Base-by-base conservation (phyloP, 2,113 vertebrate genomes). In the Eclectus roratus region DNA sequence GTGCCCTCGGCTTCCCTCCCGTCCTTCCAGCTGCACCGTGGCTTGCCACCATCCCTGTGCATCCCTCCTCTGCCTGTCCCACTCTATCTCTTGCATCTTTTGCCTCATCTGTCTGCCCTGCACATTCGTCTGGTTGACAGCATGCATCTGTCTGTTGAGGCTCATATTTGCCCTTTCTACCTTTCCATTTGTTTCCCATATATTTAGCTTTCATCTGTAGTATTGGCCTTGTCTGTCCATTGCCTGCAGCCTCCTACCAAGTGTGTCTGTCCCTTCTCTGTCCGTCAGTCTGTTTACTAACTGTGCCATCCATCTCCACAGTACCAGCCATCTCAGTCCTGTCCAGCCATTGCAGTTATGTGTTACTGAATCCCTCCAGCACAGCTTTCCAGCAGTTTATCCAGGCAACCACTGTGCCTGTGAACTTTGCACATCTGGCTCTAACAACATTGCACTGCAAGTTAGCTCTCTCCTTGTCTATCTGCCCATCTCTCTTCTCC, bases 391-490 rank as follows among this genome's bases (percentile, higher is more conserved):
- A 72, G 83, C 65, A 55, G 93, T 91, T 95, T 68, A 64, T 73
- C 49, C 71, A 18, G 85, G 89, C 76, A 88, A 66, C 83, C 33
- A 4, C 83, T 65, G 88, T 91, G 80, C 61, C 80, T 2, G 35
- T 86, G 92, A 96, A 95, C 96, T 97, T 96, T 85, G 77, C 95
- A 85, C 96, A 97, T 93, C 95, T 97, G 96, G 76, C 82, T 78
- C 1, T 46, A 83, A 46, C 85, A 89, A 65, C 80, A 28, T 70
- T 52, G 5, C 69, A 71, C 91, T 84, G 83, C 70, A 63, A 70
- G 89, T 85, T 58, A 52, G 47, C 56, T 91, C 61, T 39, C 76
- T 91, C 39, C 64, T 65, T 63, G 43, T 90, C 89, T 91, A 60
- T 95, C 80, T 95, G 85, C 82, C 58, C 88, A 91, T 95, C 78